Base-by-base conservation (phyloP, 23 tunicate species). In the Pegea sp. region DNA sequence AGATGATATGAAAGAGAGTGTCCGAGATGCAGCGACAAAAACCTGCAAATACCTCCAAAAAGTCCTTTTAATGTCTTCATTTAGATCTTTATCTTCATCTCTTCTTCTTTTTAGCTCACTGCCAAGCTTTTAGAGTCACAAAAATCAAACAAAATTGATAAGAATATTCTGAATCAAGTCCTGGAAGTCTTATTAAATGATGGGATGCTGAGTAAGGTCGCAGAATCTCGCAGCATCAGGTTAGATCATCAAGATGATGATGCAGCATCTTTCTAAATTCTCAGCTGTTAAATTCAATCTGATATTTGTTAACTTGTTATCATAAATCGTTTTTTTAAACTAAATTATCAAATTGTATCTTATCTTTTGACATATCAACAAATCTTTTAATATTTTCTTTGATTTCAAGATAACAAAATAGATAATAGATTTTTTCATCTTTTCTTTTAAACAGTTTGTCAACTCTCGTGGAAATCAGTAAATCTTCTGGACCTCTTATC, bases 1-100 rank as follows among this genome's bases (percentile, higher is more conserved):
- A 33, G 93, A 81, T 62, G 93, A 81, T 61, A 56, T 81, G 26
- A 81, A 81, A 48, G 93, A 81, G 33, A 56, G 76, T 4, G 93
- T 81, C 6, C 65, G 93, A 1, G 50, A 59, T 28, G 74, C 80
- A 5, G 78, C 80, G 0, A 44, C 34, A 1, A 54, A 59, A 5
- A 68, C 80, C 2, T 72, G 74, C 54, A 62, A 48, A 1, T 33
- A 59, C 11, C 62, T 81, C 23, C 62, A 66, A 54, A 71, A 71
- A 75, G 93, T 77, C 16, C 5, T n/a, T 4, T 11, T 30, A 13
- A 26, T 0, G 1, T n/a, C n/a, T n/a, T n/a, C n/a, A n/a, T n/a
- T n/a, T n/a, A n/a, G n/a, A n/a, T n/a, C n/a, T n/a, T n/a, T n/a
- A n/a, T n/a, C n/a, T n/a, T n/a, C n/a, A 0, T 22, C 21, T 1